These are phyloP conservation scores for Theristicus caerulescens DNA, from an alignment of 2,113 vertebrate species.

Conservation along the genomic window DNA sequence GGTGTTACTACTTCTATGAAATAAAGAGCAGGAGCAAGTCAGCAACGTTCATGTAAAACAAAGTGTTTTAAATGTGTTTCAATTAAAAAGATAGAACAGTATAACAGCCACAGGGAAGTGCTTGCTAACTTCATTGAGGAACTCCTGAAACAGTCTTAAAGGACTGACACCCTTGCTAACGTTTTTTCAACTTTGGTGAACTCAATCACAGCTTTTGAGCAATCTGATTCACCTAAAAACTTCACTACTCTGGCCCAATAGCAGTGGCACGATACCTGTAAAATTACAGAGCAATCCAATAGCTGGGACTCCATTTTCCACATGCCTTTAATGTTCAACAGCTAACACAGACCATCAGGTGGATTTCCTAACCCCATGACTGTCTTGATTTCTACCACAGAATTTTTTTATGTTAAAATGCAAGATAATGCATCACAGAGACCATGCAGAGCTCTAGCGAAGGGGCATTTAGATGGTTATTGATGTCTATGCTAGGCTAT, in stretches of 20 bases:
- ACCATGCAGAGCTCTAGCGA: not conserved
- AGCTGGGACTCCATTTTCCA: not conserved
- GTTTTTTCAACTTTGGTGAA: not conserved
- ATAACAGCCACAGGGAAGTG: not conserved
- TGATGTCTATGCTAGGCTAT: not conserved
- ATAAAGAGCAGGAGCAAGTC: not conserved
- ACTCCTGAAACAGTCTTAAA: not conserved
- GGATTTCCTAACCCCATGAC: not conserved
- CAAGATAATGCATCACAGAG: not conserved
- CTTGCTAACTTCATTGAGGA: not conserved
- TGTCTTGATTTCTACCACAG: not conserved
- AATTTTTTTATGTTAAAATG: not conserved
- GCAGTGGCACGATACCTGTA: not conserved
- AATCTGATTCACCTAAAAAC: not conserved
- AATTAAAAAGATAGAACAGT: not conserved
- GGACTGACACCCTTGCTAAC: not conserved
- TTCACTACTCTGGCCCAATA: not conserved
- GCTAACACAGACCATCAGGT: not conserved
- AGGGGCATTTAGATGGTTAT: not conserved
- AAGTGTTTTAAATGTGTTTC: not conserved
- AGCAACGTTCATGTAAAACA: not conserved
- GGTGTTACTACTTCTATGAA: not conserved
- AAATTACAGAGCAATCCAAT: not conserved
- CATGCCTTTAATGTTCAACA: not conserved
- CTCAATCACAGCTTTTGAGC: not conserved